phyloP scores from a whole-genome alignment of 2,888 invertebrate species.

The Macaria liturata region DNA sequence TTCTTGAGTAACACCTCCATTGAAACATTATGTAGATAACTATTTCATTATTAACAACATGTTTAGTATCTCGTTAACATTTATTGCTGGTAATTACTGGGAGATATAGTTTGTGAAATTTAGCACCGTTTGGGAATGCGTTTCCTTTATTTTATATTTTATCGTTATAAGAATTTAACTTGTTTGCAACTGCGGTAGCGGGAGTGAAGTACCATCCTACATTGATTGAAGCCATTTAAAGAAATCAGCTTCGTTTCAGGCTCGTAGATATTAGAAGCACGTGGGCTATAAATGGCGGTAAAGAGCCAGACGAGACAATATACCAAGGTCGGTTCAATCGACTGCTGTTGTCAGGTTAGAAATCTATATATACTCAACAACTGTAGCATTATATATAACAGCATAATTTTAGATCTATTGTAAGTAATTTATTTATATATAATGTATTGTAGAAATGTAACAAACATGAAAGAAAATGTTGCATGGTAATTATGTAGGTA shows the following conservation, averaged over 20 bases:
- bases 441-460: too few species aligned
- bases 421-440: too few species aligned
- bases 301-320: slow-evolving; percentile 34
- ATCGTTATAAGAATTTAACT: slow-evolving; percentile 8
- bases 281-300: slow-evolving; percentile 30
- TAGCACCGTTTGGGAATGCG: too few species aligned
- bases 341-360: slow-evolving; percentile 38
- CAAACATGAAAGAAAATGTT: too few species aligned
- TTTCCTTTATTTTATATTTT: too few species aligned
- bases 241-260: slow-evolving; percentile 37
- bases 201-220: slow-evolving; percentile 25
- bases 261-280: slow-evolving; percentile 20
- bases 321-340: slow-evolving; percentile 51
- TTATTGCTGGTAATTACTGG: too few species aligned
- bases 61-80: slow-evolving; percentile 1
- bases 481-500: too few species aligned
- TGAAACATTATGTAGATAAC: slow-evolving; percentile 36
- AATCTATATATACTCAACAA: too few species aligned
- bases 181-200: slow-evolving; percentile 22
- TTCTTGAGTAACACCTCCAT: slow-evolving; percentile 1
- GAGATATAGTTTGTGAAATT: too few species aligned
- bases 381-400: too few species aligned
- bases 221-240: slow-evolving; percentile 32
- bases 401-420: too few species aligned
- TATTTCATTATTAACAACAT: slow-evolving; percentile 3